A percentile compares a stretch with the other conserved stretches of the same genome.
Conservation (phyloP, 2,888 invertebrate species). For the Lasiommata megera region DNA sequence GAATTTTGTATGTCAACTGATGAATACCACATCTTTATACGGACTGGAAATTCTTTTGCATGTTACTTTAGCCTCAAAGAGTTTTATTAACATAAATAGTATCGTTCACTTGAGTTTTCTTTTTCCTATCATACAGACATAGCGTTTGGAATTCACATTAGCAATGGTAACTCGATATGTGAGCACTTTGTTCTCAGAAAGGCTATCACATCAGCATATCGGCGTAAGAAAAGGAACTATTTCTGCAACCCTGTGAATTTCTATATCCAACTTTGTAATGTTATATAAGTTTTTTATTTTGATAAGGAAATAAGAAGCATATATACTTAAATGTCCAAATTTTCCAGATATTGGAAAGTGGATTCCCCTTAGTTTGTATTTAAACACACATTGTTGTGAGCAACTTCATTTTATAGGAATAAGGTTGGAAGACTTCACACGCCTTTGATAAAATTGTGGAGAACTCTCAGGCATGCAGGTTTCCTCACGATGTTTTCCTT, state of each 20-base stretch:
- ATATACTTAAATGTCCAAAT: too few relatives aligned
- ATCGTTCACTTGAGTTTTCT: constrained; percentile 3
- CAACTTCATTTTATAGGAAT: too few relatives aligned
- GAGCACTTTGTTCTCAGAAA: constrained; percentile 51
- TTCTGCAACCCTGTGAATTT: constrained; percentile 1
- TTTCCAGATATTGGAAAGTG: too few relatives aligned
- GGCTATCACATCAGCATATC: constrained; percentile 55
- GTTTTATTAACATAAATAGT: constrained; percentile 11
- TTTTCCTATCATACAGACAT: constrained; percentile 14
- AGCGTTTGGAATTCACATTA: constrained; percentile 15
- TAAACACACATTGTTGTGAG: too few relatives aligned
- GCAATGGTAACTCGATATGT: constrained; percentile 18
- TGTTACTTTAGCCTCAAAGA: constrained; percentile 6
- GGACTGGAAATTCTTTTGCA: not conserved
- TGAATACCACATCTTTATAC: too few relatives aligned
- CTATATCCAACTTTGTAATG: constrained; percentile 30
- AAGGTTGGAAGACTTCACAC: too few relatives aligned
- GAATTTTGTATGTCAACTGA: too few relatives aligned
- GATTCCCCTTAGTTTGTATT: too few relatives aligned
- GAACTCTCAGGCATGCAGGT: too few relatives aligned
- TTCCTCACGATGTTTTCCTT: too few relatives aligned
- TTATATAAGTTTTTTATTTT: not conserved
- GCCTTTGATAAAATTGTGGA: too few relatives aligned
- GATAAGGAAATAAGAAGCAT: too few relatives aligned
- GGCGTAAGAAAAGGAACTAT: constrained; percentile 33